These are phyloP conservation scores for Iselma pallidipennis DNA, from an alignment of 2,888 invertebrate genomes.

Conservation along the genomic window DNA sequence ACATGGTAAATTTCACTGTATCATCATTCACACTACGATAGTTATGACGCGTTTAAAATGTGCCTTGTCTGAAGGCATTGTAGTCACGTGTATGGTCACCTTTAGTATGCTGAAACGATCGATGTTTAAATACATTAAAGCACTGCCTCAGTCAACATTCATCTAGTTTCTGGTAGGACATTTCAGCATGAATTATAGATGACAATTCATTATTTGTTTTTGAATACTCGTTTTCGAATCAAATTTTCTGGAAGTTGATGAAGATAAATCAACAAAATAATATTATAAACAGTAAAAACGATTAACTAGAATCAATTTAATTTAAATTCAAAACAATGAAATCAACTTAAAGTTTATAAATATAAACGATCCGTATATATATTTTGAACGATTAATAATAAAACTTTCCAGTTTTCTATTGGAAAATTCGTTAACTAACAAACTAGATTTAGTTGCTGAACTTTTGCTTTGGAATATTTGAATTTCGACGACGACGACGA, in stretches of 20 bases:
- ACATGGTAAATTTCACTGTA: too few species aligned
- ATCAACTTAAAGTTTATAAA: conserved; percentile 24
- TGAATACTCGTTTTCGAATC: background rate
- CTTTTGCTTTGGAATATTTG: conserved; percentile 27
- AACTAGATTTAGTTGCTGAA: conserved; percentile 22
- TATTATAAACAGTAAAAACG: background rate
- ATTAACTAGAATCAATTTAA: conserved; percentile 15
- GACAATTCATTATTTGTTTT: background rate
- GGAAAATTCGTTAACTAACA: background rate
- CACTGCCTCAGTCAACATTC: background rate
- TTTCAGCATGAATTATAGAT: conserved; percentile 1
- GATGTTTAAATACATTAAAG: conserved; percentile 23
- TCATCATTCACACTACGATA: too few species aligned
- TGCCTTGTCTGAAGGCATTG: too few species aligned
- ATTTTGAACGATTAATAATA: conserved; percentile 32
- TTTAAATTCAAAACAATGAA: conserved; percentile 27
- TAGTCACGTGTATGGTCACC: background rate
- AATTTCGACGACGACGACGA: conserved; percentile 13
- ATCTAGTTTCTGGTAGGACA: background rate
- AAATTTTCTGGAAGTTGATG: background rate
- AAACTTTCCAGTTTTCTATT: conserved; percentile 26
- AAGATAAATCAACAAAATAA: background rate
- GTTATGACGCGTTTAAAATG: too few species aligned
- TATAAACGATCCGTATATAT: too few species aligned
- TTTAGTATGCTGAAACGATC: background rate